Evolutionary conservation across 23 tunicate species (phyloP).

Genomic region (Pegea sp.): DNA sequence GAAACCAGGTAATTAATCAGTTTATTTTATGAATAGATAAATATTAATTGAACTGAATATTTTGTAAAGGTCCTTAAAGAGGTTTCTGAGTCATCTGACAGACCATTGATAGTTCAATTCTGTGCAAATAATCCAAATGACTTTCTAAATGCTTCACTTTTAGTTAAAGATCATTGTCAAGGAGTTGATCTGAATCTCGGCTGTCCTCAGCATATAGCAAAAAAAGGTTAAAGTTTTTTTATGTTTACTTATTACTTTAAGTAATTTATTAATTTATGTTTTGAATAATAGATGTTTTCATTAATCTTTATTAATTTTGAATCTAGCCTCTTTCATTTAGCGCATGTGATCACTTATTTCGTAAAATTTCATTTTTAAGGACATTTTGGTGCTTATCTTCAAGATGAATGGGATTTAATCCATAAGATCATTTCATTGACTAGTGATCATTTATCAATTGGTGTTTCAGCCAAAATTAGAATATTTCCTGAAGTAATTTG

Average conservation of each 20-base stretch:
- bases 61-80: neutral
- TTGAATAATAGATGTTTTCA: neutral
- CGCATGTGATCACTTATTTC: neutral
- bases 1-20: constrained; percentile 21
- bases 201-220: constrained; percentile 92
- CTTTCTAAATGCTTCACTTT: constrained; percentile 29
- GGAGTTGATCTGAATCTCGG: constrained; percentile 91
- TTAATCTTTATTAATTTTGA: neutral
- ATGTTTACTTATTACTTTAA: too few relatives aligned
- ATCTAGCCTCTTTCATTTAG: neutral
- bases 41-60: neutral
- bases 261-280: neutral
- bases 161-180: constrained; percentile 52
- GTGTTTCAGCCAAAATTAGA: constrained; percentile 67
- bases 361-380: constrained; percentile 12
- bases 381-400: constrained; percentile 80
- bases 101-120: constrained; percentile 80
- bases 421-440: constrained; percentile 26
- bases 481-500: constrained; percentile 46
- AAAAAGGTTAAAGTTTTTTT: constrained; percentile 23
- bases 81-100: constrained; percentile 20
- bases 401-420: constrained; percentile 65
- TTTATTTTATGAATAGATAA: neutral
- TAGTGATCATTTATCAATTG: constrained; percentile 10
- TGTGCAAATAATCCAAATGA: constrained; percentile 47